These are phyloP conservation scores for Drosophila histrio DNA, from an alignment of 2,888 invertebrate species.

Conservation along the genomic window DNA sequence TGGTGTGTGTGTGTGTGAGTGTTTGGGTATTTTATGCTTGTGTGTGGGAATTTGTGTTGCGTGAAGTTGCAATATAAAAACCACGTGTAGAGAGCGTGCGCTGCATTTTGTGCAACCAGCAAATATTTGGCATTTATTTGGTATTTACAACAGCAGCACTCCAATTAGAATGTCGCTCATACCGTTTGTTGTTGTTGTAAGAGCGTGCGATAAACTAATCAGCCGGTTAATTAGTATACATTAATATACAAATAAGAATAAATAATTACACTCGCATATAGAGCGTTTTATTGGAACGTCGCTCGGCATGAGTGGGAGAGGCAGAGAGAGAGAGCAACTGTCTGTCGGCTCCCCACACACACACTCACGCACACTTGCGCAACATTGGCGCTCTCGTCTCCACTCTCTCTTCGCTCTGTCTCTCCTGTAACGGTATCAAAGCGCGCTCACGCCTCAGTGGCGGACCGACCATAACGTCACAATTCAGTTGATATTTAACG, in stretches of 20 bases:
- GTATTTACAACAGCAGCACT: not conserved
- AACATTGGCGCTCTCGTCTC: constrained; percentile 38
- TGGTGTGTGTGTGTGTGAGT: constrained; percentile 18
- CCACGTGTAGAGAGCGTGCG: constrained; percentile 59
- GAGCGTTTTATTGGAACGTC: not conserved
- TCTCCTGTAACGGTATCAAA: constrained; percentile 65
- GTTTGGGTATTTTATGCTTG: constrained; percentile 32
- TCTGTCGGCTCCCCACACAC: constrained; percentile 8
- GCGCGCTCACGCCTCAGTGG: constrained; percentile 47
- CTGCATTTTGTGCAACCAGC: constrained; percentile 33
- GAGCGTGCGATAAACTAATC: constrained; percentile 28
- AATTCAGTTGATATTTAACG: constrained; percentile 59
- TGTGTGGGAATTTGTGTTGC: constrained; percentile 69
- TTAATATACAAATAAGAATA: constrained; percentile 24
- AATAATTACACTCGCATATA: constrained; percentile 37
- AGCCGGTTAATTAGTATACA: constrained; percentile 45
- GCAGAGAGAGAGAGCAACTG: constrained; percentile 10
- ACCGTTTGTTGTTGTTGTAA: constrained; percentile 1
- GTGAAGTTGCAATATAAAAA: constrained; percentile 72
- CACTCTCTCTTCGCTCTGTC: constrained; percentile 19
- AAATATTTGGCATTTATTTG: constrained; percentile 28
- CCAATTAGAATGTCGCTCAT: constrained; percentile 1
- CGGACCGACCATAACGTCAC: constrained; percentile 38
- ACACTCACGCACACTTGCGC: constrained; percentile 36
- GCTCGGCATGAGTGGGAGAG: not conserved